Conservation (phyloP, 2,797 vertebrate species). For the Tarsius wallacei region DNA sequence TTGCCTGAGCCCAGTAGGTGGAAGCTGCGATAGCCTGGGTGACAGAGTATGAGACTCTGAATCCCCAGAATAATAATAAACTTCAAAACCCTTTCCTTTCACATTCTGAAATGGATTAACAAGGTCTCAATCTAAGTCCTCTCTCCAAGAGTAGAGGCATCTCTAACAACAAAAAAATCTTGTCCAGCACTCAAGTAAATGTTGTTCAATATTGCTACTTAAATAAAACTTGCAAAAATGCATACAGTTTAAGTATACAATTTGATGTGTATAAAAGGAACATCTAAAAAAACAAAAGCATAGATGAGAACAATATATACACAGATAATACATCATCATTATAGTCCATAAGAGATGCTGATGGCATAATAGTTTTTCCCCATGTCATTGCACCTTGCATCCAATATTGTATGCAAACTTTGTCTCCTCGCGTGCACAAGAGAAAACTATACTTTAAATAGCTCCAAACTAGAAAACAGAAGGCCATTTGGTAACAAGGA, state of each 20-base stretch:
- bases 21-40: too few species aligned
- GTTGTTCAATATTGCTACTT: constrained; percentile 44
- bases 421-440: constrained; percentile 29
- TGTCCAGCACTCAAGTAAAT: constrained; percentile 64
- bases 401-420: constrained; percentile 37
- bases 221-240: constrained; percentile 64
- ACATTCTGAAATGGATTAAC: constrained; percentile 48
- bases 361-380: neutral
- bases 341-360: neutral
- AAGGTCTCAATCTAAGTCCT: constrained; percentile 61
- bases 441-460: constrained; percentile 66
- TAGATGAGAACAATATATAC: constrained; percentile 72
- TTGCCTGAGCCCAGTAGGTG: too few species aligned
- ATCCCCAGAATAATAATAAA: neutral
- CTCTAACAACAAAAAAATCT: constrained; percentile 51
- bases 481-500: constrained; percentile 59
- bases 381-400: neutral
- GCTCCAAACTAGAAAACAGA: constrained; percentile 71
- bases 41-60: too few species aligned
- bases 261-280: constrained; percentile 66
- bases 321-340: constrained; percentile 58
- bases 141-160: neutral
- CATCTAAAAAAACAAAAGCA: constrained; percentile 77
- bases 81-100: constrained; percentile 51
- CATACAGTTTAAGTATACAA: constrained; percentile 63